Evolutionary conservation across 1,140 invertebrate species (phyloP), one percentile per base, ranked within the genome.

Genomic region (Drosophila triauraria): DNA sequence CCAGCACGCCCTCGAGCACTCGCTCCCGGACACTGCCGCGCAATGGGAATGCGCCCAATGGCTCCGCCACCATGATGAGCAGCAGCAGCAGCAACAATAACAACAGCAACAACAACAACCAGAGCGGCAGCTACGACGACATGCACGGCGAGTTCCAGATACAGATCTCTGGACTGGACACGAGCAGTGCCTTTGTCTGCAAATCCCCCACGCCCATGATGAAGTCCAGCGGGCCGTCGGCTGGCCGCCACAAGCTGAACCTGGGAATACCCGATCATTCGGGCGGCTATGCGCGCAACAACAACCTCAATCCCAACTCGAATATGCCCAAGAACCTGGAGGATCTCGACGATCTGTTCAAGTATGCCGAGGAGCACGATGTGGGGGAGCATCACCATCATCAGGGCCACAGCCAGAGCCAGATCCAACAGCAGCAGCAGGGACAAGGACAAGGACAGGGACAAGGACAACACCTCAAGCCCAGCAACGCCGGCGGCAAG

Each of bases 331-430:
- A 92, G 20, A 95, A 95, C 85, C 88, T 96, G 17, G 96, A 96
- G 64, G 96, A 97, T 83, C 92, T 96, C 1, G 96, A 96, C 7
- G 96, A 96, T 92, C 92, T 96, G 2, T 85, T 96, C 43, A 95
- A 95, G 75, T 95, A 95, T 71, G 95, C 94, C 57, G 95, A 95
- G 60, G 95, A 95, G 88, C 94, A 95, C 25, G 94, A 95, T 50
- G 94, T 94, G 15, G 93, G 94, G 27, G 94, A 92, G 32, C 60
- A 69, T 27, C 57, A 38, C 3, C 54, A 78, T 40, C 25, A 53
- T 30, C 94, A 93, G 17, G 32, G 53, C 60, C 75, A 79, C n/a
- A 86, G 90, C 40, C 20, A 56, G 44, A 46, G 20, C 15, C 94
- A 93, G 42, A 38, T 58, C 54, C 64, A 69, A 27, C 44, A 48